Evolutionary conservation across 2,797 vertebrate genomes (phyloP).

Genomic region (Nasua narica): DNA sequence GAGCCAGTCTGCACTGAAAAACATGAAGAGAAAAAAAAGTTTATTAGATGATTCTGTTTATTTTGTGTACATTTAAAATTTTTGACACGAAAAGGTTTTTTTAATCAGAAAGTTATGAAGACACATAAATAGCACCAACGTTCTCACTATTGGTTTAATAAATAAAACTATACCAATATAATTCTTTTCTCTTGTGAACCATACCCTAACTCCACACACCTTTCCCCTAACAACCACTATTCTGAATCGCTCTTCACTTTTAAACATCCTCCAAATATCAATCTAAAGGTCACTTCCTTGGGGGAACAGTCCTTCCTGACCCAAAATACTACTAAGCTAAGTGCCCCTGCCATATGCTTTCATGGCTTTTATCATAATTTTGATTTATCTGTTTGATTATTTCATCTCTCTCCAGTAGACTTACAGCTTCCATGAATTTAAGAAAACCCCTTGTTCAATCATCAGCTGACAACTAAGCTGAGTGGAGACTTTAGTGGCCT

Average conservation of each 20-base stretch:
- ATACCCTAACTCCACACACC: background rate
- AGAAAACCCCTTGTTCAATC: background rate
- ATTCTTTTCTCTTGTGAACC: background rate
- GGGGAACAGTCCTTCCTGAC: background rate
- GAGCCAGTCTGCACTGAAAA: background rate
- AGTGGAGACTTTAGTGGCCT: background rate
- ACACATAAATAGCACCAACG: background rate
- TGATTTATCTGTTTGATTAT: background rate
- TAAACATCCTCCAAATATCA: background rate
- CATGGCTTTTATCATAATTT: background rate
- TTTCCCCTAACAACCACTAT: background rate
- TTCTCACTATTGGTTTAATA: background rate
- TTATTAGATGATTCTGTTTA: background rate
- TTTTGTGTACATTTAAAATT: background rate
- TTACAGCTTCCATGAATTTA: background rate
- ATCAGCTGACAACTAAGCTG: background rate
- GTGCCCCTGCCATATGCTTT: background rate
- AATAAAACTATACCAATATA: background rate
- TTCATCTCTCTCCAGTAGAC: background rate
- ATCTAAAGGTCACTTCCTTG: background rate
- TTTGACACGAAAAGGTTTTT: background rate
- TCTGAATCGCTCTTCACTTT: background rate
- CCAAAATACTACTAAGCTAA: constrained; percentile 5
- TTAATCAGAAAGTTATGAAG: background rate
- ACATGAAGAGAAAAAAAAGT: background rate